phyloP scores from a whole-genome alignment of 2,888 invertebrate genomes.

The Amphipoea lucens region DNA sequence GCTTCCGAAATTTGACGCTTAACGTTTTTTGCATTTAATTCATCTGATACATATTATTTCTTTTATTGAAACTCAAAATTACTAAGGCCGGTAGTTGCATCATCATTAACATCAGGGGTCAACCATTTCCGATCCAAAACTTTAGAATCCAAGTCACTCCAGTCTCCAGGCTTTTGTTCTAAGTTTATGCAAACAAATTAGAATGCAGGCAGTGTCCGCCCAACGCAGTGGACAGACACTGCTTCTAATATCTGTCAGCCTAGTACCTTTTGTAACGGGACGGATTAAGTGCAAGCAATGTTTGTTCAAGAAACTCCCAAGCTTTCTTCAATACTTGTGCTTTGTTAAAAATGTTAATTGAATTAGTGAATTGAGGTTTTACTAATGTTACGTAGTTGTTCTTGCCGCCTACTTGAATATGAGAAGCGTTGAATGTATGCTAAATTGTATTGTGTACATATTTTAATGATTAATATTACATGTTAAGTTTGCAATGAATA shows the following conservation, averaged over 20 bases:
- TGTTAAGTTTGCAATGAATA: conserved; percentile 52
- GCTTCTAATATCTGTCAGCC: conserved; percentile 77
- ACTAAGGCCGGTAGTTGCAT: too few relatives aligned
- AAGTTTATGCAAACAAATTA: conserved; percentile 81
- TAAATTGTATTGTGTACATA: conserved; percentile 39
- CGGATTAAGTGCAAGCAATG: conserved; percentile 80
- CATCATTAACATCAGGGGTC: too few relatives aligned
- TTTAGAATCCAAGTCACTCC: conserved; percentile 52
- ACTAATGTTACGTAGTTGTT: conserved; percentile 61
- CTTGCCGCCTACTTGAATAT: conserved; percentile 67
- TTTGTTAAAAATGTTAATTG: conserved; percentile 79
- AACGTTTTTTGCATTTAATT: background rate
- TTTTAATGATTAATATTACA: conserved; percentile 43
- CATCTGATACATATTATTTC: background rate
- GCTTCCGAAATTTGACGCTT: background rate
- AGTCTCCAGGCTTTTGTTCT: conserved; percentile 78
- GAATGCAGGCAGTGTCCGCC: conserved; percentile 73
- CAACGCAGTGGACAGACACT: conserved; percentile 64
- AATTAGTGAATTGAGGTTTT: conserved; percentile 75
- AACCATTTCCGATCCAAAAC: conserved; percentile 55
- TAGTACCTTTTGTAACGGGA: conserved; percentile 81
- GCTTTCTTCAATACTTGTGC: conserved; percentile 74
- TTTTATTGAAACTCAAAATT: background rate
- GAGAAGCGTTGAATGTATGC: conserved; percentile 36
- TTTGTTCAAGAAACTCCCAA: conserved; percentile 72